Conservation (phyloP, 2,113 vertebrate species). For the Rhinogobius similis region DNA sequence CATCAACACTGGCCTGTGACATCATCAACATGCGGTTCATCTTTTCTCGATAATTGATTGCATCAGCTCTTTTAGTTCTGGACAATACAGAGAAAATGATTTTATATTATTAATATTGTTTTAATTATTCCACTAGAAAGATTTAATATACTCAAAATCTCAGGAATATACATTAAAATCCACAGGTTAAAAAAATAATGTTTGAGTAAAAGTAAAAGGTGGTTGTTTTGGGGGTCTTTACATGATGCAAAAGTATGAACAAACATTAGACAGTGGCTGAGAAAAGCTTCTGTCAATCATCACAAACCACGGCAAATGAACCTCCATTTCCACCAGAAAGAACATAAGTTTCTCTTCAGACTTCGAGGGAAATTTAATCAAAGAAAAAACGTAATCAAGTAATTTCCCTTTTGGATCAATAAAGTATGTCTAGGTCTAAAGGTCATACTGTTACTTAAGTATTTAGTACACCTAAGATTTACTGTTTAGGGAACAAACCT, state of each 20-base stretch:
- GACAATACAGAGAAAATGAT: slow-evolving; percentile 54
- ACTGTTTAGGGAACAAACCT: too few relatives aligned
- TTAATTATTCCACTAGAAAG: slow-evolving; percentile 62
- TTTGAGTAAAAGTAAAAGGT: slow-evolving; percentile 22
- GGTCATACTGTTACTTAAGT: too few relatives aligned
- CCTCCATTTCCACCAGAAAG: neutral
- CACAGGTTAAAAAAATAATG: slow-evolving; percentile 62
- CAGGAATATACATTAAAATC: slow-evolving; percentile 60
- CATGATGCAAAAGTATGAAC: slow-evolving; percentile 3
- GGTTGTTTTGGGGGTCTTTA: slow-evolving; percentile 28
- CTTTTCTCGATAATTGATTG: slow-evolving; percentile 68
- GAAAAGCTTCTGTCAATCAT: neutral
- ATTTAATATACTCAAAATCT: slow-evolving; percentile 61
- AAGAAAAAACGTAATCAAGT: too few relatives aligned
- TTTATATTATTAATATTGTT: slow-evolving; percentile 32
- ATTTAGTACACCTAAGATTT: too few relatives aligned
- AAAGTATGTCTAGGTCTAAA: too few relatives aligned
- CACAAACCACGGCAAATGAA: neutral
- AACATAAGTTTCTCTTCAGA: too few relatives aligned
- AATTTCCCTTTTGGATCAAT: too few relatives aligned
- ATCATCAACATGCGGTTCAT: slow-evolving; percentile 67
- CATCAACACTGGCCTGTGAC: slow-evolving; percentile 70
- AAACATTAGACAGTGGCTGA: neutral
- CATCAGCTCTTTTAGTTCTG: slow-evolving; percentile 62
- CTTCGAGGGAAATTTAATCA: too few relatives aligned